Evolutionary conservation across 1,140 invertebrate genomes (phyloP), one percentile per base, ranked within the genome.

Genomic region (Galleria mellonella): DNA sequence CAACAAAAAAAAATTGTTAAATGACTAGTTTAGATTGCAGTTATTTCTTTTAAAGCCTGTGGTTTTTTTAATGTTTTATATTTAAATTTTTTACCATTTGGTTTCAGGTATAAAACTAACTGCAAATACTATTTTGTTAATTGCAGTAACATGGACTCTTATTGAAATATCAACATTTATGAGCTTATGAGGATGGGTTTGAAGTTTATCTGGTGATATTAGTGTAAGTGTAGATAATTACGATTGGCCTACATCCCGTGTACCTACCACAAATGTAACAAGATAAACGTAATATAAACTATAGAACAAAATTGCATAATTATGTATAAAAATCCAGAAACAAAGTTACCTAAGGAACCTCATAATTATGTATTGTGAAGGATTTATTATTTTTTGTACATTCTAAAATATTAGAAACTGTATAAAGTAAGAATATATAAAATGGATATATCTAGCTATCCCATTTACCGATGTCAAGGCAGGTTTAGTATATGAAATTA

Each of bases 111-210:
- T 32, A 36, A 57, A 47, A 28, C 5, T 54, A 35, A 35, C 11
- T 14, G 28, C 37, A 17, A 59, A 43, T 37, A 32, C 42, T 11
- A 28, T 43, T 6, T 35, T 39, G 40, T 33, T 61, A 47, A 32
- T 51, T 23, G 37, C 48, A 30, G 13, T 62, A 13, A 31, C 55
- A 37, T 70, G 59, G 67, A 73, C 69, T 58, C 51, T 64, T 37
- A 68, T 41, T 45, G 41, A 55, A 67, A 66, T 79, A 62, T 67
- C 47, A 51, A 72, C 51, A 41, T 63, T 60, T 51, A 44, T 58
- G 65, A 79, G 73, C 73, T 83, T 83, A 83, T 83, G 76, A 83
- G 73, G 59, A 60, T 73, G 41, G 63, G 52, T 65, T 52, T 65
- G 39, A 62, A 66, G 58, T 48, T 61, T 49, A 48, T 67, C 33